Evolutionary conservation across 1,140 invertebrate species (phyloP).

Genomic region (Forficula auricularia): DNA sequence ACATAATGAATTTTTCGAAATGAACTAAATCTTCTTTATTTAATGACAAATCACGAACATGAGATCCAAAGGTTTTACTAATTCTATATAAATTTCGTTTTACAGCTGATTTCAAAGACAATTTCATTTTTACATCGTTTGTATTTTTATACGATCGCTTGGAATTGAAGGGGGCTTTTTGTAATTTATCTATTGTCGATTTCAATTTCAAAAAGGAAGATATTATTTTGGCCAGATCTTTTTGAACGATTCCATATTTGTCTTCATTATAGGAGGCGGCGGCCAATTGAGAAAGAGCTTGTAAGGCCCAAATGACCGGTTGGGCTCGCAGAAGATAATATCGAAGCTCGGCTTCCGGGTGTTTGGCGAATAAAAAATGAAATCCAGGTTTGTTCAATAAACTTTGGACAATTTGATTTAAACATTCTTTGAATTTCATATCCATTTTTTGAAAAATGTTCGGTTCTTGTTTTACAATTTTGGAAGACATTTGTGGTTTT

Average conservation of each 20-base stretch:
- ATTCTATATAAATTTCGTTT: conserved; percentile 60
- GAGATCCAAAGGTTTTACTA: conserved; percentile 43
- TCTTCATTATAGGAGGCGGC: conserved; percentile 53
- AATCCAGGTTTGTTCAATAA: conserved; percentile 35
- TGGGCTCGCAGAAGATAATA: conserved; percentile 42
- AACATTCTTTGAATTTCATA: conserved; percentile 6
- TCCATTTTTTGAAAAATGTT: conserved; percentile 2
- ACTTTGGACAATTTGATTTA: conserved; percentile 27
- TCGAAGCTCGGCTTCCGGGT: conserved; percentile 43
- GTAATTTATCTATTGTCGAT: conserved; percentile 46
- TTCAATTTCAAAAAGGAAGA: conserved; percentile 43
- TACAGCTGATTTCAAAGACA: conserved; percentile 37
- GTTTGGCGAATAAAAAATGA: conserved; percentile 49
- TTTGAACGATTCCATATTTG: conserved; percentile 60
- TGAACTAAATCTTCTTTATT: conserved; percentile 12
- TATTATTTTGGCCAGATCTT: conserved; percentile 51
- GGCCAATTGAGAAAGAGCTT: conserved; percentile 46
- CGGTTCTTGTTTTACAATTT: not conserved
- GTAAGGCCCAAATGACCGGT: conserved; percentile 46
- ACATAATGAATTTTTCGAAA: conserved; percentile 10
- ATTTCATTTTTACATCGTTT: conserved; percentile 38
- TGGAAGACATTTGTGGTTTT: not conserved
- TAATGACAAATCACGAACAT: conserved; percentile 44
- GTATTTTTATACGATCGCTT: conserved; percentile 26
- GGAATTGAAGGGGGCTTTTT: conserved; percentile 37